Evolutionary conservation across 2,113 vertebrate species (phyloP).

Genomic region (Psephotus haematonotus): DNA sequence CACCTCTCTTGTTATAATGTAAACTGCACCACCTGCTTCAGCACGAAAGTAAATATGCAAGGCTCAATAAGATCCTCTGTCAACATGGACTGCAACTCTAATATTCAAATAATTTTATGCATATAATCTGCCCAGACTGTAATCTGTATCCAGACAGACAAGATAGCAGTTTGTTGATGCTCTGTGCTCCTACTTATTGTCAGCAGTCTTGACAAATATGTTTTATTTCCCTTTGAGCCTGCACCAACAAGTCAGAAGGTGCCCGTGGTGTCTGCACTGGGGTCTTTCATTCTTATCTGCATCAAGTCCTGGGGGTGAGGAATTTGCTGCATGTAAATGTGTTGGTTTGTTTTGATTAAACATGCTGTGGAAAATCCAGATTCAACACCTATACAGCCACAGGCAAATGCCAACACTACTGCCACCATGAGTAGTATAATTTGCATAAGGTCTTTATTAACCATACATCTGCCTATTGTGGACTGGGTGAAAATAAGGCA

Average conservation of each 20-base stretch:
- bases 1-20: neutral
- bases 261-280: neutral
- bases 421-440: neutral
- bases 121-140: neutral
- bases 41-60: neutral
- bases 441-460: neutral
- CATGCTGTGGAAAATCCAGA: neutral
- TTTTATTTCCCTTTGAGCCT: neutral
- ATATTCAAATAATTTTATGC: neutral
- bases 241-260: neutral
- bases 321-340: neutral
- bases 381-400: neutral
- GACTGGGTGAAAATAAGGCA: neutral
- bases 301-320: accelerated
- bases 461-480: neutral
- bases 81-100: neutral
- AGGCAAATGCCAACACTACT: neutral
- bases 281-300: neutral
- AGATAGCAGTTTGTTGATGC: neutral
- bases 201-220: neutral
- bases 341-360: neutral
- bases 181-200: neutral
- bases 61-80: neutral
- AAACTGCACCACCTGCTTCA: neutral
- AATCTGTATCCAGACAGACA: neutral